phyloP scores from a whole-genome alignment of 30 jellyfish, hydroid and myxozoan genomes.

The Aurelia sp. region DNA sequence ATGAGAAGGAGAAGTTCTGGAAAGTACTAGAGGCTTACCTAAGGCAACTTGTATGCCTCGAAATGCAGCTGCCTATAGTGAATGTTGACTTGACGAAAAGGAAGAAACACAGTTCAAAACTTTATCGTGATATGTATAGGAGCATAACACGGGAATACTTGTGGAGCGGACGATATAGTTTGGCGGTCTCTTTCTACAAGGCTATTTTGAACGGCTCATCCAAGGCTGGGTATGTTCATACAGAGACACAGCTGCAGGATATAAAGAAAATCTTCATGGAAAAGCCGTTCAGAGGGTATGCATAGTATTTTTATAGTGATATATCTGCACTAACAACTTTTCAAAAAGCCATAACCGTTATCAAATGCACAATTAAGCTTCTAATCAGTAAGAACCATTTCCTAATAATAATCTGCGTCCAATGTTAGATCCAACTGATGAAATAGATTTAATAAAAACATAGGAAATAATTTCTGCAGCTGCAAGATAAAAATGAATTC shows the following conservation, averaged over 20 bases:
- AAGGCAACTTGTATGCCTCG: neutral
- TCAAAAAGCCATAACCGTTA: no score
- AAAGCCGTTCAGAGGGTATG: slow-evolving; percentile 38
- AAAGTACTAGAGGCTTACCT: slow-evolving; percentile 20
- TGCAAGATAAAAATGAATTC: no score
- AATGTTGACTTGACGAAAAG: neutral
- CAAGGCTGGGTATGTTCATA: neutral
- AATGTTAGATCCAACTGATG: no score
- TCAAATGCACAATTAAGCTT: no score
- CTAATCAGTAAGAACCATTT: no score
- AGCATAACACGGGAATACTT: slow-evolving; percentile 32
- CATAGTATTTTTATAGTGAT: no score
- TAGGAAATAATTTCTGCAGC: no score
- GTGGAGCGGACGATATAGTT: slow-evolving; percentile 53
- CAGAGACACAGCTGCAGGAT: slow-evolving; percentile 9
- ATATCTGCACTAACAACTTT: no score
- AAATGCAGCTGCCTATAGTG: slow-evolving; percentile 1
- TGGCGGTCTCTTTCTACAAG: slow-evolving; percentile 24
- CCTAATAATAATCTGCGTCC: no score
- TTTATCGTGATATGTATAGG: neutral
- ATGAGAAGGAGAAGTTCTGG: slow-evolving; percentile 54
- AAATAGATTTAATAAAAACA: no score
- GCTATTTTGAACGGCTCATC: neutral
- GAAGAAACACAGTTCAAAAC: neutral
- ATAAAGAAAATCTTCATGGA: slow-evolving; percentile 38